Evolutionary conservation across 2,797 vertebrate species (phyloP).

Genomic region (Momotus momota): DNA sequence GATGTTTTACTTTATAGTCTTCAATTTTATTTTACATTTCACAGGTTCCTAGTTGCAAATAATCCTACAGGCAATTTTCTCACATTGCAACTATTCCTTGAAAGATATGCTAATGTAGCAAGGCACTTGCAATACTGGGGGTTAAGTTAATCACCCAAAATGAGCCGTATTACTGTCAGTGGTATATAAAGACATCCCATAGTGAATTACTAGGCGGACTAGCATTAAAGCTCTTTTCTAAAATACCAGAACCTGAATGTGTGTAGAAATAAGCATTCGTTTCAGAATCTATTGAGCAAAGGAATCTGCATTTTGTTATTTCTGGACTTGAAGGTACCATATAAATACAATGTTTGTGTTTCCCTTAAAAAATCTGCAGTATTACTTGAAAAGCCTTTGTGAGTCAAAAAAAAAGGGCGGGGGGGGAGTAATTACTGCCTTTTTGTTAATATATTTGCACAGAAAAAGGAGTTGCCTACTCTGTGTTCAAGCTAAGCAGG

Average conservation of each 20-base stretch:
- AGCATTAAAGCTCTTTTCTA: conserved; percentile 72
- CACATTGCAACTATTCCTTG: conserved; percentile 81
- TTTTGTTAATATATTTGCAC: not conserved
- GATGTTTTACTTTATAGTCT: conserved; percentile 83
- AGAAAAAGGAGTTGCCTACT: not conserved
- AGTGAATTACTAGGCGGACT: conserved; percentile 76
- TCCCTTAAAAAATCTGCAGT: conserved; percentile 21
- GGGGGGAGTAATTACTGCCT: not conserved
- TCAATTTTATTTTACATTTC: conserved; percentile 85
- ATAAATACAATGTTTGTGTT: conserved; percentile 32
- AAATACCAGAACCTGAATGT: conserved; percentile 71
- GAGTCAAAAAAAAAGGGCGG: not conserved
- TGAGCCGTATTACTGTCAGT: conserved; percentile 81
- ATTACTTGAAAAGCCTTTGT: conserved; percentile 44
- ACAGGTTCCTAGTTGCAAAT: conserved; percentile 83
- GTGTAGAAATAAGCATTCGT: conserved; percentile 70
- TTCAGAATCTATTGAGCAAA: conserved; percentile 71
- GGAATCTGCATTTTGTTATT: conserved; percentile 70
- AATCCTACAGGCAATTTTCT: conserved; percentile 84
- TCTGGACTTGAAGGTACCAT: conserved; percentile 55
- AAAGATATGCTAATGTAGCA: conserved; percentile 81
- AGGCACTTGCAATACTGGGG: conserved; percentile 75
- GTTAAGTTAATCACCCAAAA: conserved; percentile 85
- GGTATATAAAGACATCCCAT: conserved; percentile 78
- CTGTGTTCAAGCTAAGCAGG: conserved; percentile 6